Conservation (phyloP, 2,888 invertebrate genomes). For the Cephus pygmeus region DNA sequence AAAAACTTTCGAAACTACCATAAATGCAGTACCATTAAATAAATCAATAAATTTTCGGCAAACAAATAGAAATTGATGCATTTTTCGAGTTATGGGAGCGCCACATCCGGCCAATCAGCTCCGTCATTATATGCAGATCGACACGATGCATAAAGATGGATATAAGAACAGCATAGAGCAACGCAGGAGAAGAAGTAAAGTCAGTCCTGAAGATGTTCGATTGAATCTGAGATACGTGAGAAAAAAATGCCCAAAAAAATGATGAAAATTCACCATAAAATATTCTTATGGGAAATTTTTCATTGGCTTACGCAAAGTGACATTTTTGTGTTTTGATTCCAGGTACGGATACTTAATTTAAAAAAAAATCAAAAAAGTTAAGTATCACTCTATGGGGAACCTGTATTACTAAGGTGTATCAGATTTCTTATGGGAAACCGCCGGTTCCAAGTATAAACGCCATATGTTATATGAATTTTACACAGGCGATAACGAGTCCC, state of each 20-base stretch:
- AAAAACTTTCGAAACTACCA: neutral
- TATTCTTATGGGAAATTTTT: no score
- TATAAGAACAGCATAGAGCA: neutral
- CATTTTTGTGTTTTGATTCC: no score
- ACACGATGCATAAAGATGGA: neutral
- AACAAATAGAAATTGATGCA: neutral
- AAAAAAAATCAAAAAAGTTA: neutral
- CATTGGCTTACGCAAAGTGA: no score
- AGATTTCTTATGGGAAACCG: neutral
- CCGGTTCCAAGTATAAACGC: neutral
- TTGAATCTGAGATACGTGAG: neutral
- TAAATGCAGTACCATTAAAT: neutral
- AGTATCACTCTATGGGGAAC: neutral
- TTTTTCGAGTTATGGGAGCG: conserved; percentile 40
- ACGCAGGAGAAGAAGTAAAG: neutral
- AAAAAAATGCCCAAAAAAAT: neutral
- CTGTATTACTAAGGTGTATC: neutral
- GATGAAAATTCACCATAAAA: neutral
- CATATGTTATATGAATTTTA: neutral
- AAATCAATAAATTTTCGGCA: neutral
- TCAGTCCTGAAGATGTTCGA: neutral
- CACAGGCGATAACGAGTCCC: neutral
- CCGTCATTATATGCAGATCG: conserved; percentile 58
- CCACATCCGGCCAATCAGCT: conserved; percentile 55
- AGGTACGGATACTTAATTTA: neutral